phyloP scores from a whole-genome alignment of 2,113 vertebrate species.

The Gymnarchus niloticus region DNA sequence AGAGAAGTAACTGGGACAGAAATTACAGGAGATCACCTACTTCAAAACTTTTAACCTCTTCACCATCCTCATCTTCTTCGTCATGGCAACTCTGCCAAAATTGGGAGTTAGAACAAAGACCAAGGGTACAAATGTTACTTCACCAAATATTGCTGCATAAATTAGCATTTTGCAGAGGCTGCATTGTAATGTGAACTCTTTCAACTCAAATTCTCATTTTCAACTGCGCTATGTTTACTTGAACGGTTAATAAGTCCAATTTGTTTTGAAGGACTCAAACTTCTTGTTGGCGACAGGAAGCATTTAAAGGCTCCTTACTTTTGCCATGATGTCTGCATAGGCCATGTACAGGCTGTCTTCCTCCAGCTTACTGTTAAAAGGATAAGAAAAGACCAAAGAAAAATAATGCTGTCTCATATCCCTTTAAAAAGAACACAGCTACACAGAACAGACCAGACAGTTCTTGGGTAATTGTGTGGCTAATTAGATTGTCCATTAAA shows the following conservation, averaged over 20 bases:
- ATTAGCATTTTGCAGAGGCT: background rate
- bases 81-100: conserved; percentile 84
- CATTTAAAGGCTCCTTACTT: conserved; percentile 61
- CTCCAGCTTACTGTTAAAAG: conserved; percentile 78
- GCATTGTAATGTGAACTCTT: background rate
- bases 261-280: background rate
- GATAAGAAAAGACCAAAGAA: conserved; percentile 17
- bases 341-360: conserved; percentile 96
- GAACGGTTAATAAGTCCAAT: background rate
- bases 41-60: conserved; percentile 96
- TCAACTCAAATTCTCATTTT: background rate
- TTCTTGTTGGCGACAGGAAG: background rate
- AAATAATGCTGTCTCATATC: background rate
- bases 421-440: background rate
- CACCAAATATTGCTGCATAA: background rate
- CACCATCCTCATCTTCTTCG: conserved; percentile 87
- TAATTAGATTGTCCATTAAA: background rate
- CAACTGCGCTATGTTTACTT: background rate
- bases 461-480: background rate
- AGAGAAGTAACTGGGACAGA: background rate
- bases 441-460: background rate
- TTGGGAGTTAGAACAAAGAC: conserved; percentile 22
- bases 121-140: background rate
- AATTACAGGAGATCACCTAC: conserved; percentile 59
- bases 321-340: conserved; percentile 96